phyloP scores from a whole-genome alignment of 2,797 vertebrate species.

The Rhodeus uyekii region DNA sequence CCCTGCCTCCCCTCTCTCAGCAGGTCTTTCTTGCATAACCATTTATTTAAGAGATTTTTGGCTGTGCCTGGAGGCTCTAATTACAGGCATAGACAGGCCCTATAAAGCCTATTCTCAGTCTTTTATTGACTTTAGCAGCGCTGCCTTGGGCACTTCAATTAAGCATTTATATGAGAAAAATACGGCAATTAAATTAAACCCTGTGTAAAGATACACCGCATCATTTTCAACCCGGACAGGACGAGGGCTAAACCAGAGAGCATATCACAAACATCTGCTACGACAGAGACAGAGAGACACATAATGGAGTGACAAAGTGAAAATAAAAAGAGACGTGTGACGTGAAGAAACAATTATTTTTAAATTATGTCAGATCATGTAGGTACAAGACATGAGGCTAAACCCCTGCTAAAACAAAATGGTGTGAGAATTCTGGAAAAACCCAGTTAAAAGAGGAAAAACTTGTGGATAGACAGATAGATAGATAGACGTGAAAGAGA shows the following conservation, averaged over 20 bases:
- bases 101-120: slow-evolving; percentile 96
- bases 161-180: slow-evolving; percentile 90
- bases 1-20: slow-evolving; percentile 72
- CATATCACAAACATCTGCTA: slow-evolving; percentile 77
- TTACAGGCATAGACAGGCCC: slow-evolving; percentile 96
- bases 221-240: slow-evolving; percentile 74
- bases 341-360: neutral
- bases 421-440: no score
- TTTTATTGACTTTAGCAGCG: slow-evolving; percentile 94
- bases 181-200: slow-evolving; percentile 91
- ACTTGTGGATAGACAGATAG: neutral
- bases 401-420: neutral
- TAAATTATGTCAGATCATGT: neutral
- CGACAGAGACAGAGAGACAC: slow-evolving; percentile 38
- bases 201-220: slow-evolving; percentile 88
- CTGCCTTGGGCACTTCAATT: slow-evolving; percentile 96
- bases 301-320: slow-evolving; percentile 29
- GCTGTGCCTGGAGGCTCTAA: slow-evolving; percentile 97
- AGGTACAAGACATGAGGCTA: neutral
- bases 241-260: slow-evolving; percentile 79
- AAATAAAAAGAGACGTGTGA: slow-evolving; percentile 9
- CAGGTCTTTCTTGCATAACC: slow-evolving; percentile 92
- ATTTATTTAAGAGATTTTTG: slow-evolving; percentile 93
- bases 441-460: no score
- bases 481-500: slow-evolving; percentile 35